Evolutionary conservation across 1,140 invertebrate species (phyloP).

Genomic region (Drosophila littoralis): DNA sequence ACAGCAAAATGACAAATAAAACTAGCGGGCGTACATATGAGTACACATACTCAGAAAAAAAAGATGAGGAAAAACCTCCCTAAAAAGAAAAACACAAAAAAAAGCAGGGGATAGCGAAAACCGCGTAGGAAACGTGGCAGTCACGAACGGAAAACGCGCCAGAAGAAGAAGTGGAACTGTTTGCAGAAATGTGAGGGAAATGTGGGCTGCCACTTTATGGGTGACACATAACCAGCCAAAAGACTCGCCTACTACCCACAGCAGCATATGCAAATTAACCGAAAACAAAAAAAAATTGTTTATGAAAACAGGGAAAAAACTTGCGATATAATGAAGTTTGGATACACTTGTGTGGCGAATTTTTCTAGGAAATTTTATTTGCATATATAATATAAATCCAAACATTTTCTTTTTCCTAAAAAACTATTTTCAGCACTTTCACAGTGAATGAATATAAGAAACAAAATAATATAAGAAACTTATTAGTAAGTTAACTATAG

Average conservation of each 20-base stretch:
- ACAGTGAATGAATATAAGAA: too few species aligned
- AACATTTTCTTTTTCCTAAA: too few species aligned
- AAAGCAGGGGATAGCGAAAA: conserved; percentile 56
- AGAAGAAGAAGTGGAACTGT: conserved; percentile 43
- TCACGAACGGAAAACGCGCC: conserved; percentile 49
- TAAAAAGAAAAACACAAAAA: conserved; percentile 17
- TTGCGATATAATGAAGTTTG: neutral
- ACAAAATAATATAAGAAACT: too few species aligned
- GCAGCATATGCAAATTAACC: conserved; percentile 50
- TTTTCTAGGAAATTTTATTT: too few species aligned
- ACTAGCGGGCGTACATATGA: conserved; percentile 49
- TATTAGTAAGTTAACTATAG: too few species aligned
- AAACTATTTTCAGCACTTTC: too few species aligned
- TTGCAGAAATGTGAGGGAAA: conserved; percentile 12
- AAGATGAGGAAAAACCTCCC: conserved; percentile 32
- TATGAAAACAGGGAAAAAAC: conserved; percentile 56
- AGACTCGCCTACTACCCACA: conserved; percentile 24
- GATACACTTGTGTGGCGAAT: conserved; percentile 27
- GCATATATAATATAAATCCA: too few species aligned
- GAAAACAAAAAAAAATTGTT: conserved; percentile 68
- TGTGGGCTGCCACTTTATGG: conserved; percentile 65
- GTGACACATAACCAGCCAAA: conserved; percentile 36
- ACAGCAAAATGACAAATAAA: conserved; percentile 67
- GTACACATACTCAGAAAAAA: conserved; percentile 24
- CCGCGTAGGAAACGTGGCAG: conserved; percentile 59